These are phyloP conservation scores for Corythornis vintsioides DNA, from an alignment of 2,113 vertebrate genomes.

Conservation along the genomic window DNA sequence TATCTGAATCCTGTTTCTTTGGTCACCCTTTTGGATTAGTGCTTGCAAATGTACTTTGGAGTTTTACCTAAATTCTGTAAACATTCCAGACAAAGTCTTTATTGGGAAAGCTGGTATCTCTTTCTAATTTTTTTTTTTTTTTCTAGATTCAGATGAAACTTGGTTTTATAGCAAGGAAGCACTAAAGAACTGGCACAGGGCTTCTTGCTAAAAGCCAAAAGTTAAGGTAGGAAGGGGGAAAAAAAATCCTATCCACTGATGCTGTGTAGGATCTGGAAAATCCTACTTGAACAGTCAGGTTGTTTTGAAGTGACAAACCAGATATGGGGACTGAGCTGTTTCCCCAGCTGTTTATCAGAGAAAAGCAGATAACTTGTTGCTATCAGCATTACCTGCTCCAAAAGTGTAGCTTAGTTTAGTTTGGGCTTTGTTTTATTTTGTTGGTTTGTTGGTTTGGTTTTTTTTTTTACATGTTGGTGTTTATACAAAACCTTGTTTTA, in stretches of 20 bases:
- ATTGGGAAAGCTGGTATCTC: not conserved
- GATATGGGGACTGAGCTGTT: not conserved
- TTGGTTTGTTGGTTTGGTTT: too few relatives aligned
- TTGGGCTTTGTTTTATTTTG: too few relatives aligned
- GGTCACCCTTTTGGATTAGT: not conserved
- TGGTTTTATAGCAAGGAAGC: constrained; percentile 33
- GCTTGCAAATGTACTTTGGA: not conserved
- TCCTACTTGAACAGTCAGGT: not conserved
- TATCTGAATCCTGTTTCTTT: not conserved
- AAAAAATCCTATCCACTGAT: not conserved
- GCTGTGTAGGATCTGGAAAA: not conserved
- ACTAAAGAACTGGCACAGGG: not conserved
- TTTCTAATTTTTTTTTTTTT: constrained; percentile 13
- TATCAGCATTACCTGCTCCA: not conserved
- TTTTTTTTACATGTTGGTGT: not conserved
- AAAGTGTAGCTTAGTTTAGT: not conserved
- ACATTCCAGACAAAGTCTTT: not conserved
- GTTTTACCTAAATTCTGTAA: not conserved
- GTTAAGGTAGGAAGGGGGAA: not conserved
- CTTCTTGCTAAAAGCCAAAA: constrained; percentile 1
- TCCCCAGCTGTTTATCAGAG: constrained; percentile 36
- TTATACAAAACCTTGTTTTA: not conserved
- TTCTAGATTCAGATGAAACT: constrained; percentile 17
- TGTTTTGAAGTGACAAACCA: not conserved
- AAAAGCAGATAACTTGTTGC: constrained; percentile 7